Evolutionary conservation across 2,113 vertebrate genomes (phyloP), one percentile per base, ranked within the genome.

Genomic region (Perca schrenkii): DNA sequence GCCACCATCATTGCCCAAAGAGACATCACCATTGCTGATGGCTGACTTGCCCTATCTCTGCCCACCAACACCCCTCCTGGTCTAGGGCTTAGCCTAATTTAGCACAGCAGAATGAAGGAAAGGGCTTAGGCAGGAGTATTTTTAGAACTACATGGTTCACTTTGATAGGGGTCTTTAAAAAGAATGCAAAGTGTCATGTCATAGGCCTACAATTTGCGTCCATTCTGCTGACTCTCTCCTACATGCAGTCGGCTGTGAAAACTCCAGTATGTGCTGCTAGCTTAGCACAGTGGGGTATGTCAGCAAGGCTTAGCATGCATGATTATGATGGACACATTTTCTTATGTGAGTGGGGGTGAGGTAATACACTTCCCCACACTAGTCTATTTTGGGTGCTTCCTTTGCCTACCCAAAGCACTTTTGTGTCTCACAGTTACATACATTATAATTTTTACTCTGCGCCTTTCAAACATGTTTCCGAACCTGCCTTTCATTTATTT

Each of bases 241-340:
- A 34, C 71, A 61, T 84, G 60, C 74, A 74, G 31, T 52, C 47
- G 22, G 31, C 74, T 79, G 83, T 78, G 85, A 74, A 73, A 82
- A 70, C 85, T 80, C 79, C 50, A 73, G 61, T 72, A 61, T 75
- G 49, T 15, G 17, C 74, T 8, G 80, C 66, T 77, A 83, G 86
- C 83, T 54, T 85, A 80, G 76, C 68, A 74, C 85, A 87, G 86
- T 69, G 75, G 82, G 63, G 64, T 74, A 85, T 73, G 90, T 91
- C 91, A 86, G 85, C 77, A 17, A 68, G 69, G 81, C 80, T 91
- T 85, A 88, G 83, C 74, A 74, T 82, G 77, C 80, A 74, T 70
- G 83, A 88, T 79, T 76, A 61, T 92, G 92, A 94, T 84, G 77
- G 90, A 90, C 90, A 88, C 54, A 73, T 92, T 88, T 89, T 90